Percentiles rank a stretch among this genome's conserved stretches.
These are phyloP conservation scores for Taphrorychus bicolor DNA, from an alignment of 2,888 invertebrate genomes.

Conservation along the genomic window DNA sequence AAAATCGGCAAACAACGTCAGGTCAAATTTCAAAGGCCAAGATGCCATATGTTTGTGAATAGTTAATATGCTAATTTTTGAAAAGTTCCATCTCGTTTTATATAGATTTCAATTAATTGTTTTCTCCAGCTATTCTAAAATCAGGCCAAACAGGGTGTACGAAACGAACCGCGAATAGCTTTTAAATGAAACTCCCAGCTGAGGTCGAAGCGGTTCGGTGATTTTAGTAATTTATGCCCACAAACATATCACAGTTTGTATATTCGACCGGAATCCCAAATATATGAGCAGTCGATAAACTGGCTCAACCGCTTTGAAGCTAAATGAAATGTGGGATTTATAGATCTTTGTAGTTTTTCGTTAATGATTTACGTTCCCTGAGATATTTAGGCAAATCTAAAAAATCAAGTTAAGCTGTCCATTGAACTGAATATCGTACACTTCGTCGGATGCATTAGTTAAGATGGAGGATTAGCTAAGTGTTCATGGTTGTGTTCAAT, in stretches of 20 bases:
- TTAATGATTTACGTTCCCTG: neutral
- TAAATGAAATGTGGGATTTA: neutral
- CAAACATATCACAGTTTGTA: slow-evolving; percentile 15
- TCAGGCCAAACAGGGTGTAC: neutral
- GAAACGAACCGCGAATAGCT: slow-evolving; percentile 4
- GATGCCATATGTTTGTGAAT: no score
- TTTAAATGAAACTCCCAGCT: slow-evolving; percentile 20
- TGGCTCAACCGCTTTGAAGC: slow-evolving; percentile 2
- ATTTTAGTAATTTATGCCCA: slow-evolving; percentile 24
- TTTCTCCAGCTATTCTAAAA: neutral
- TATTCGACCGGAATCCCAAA: slow-evolving; percentile 20
- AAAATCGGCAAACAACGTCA: no score
- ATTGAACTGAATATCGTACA: neutral
- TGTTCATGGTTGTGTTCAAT: neutral
- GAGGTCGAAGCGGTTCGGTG: slow-evolving; percentile 16
- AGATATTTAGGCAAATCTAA: neutral
- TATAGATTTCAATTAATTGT: no score
- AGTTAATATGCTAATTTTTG: no score
- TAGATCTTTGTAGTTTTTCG: slow-evolving; percentile 4
- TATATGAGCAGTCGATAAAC: slow-evolving; percentile 10
- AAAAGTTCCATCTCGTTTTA: no score
- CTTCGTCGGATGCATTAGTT: neutral
- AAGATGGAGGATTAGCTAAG: no score
- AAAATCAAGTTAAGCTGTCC: neutral
- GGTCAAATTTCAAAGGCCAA: no score